Evolutionary conservation across 2,888 invertebrate genomes (phyloP), one percentile per base, ranked within the genome.

Genomic region (Xestia sexstrigata): DNA sequence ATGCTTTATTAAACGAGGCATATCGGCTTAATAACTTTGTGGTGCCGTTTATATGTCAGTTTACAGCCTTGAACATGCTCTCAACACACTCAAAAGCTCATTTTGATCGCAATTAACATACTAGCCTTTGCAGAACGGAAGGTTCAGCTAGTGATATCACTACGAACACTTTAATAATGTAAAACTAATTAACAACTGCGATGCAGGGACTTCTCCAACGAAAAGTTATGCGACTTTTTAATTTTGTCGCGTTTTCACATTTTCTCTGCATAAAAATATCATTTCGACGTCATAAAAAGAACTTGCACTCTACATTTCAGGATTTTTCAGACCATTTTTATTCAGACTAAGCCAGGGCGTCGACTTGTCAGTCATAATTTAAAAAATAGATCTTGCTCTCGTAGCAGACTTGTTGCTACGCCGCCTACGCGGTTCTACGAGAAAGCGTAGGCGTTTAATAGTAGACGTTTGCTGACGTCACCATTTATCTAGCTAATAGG

Each of bases 401-500:
- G 83, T 81, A 83, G 74, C 78, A 60, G 39, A 75, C 70, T 76
- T 83, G 74, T 79, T 79, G 78, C 89, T 87, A 85, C 85, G 69
- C 23, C 11, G 87, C 15, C 81, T 88, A 88, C 88, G 79, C 75
- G 49, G 45, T 66, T 75, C 87, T 85, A 87, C 85, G 85, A 72
- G 70, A 79, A 78, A 67, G 20, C 78, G 85, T 87, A 89, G 83
- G 77, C 72, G 76, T 70, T 80, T 72, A 78, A 74, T 80, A 80
- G 87, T 88, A 89, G 81, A 77, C 69, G 76, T 68, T 78, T 71
- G 70, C 68, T 81, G 84, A 85, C 79, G 76, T 85, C 83, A 85
- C 87, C 80, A 85, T 88, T 79, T 87, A 85, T 89, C 80, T 87
- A 87, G 69, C 65, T 89, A 87, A 88, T 82, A 85, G 89, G 78